Conservation (phyloP, 2,797 vertebrate species). For the Catharus ustulatus region DNA sequence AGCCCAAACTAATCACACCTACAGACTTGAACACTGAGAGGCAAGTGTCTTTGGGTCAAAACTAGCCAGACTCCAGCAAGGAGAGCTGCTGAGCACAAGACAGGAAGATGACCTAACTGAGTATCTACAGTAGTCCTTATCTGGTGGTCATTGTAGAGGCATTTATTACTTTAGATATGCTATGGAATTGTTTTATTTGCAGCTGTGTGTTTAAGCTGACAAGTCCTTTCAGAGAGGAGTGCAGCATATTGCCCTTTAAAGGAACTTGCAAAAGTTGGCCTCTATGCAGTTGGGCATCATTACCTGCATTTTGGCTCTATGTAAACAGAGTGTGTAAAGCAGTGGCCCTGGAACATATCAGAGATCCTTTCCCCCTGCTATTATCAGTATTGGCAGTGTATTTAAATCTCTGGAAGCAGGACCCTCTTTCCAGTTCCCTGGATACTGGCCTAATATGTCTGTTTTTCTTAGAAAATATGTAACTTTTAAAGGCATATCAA, state of each 20-base stretch:
- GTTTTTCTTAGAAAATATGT: not conserved
- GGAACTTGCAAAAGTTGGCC: not conserved
- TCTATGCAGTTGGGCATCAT: not conserved
- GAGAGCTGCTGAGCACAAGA: not conserved
- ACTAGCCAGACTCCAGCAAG: not conserved
- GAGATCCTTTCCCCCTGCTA: not conserved
- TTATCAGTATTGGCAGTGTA: not conserved
- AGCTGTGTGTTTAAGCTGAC: not conserved
- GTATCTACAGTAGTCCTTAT: not conserved
- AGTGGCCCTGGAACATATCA: not conserved
- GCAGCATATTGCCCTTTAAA: not conserved
- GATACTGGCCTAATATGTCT: not conserved
- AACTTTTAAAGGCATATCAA: not conserved
- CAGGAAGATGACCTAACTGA: not conserved
- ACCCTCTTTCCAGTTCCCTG: not conserved
- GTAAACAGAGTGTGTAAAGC: not conserved
- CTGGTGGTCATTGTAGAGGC: not conserved
- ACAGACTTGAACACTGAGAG: not conserved
- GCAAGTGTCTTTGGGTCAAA: not conserved
- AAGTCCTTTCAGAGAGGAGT: not conserved
- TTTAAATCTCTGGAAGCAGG: not conserved
- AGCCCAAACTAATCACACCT: not conserved
- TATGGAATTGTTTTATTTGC: not conserved
- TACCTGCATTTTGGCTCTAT: not conserved
- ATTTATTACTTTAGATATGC: not conserved